Percentiles rank a stretch among this genome's conserved stretches.
Evolutionary conservation across 1,140 invertebrate species (phyloP).

Genomic region (Drosophila erecta): DNA sequence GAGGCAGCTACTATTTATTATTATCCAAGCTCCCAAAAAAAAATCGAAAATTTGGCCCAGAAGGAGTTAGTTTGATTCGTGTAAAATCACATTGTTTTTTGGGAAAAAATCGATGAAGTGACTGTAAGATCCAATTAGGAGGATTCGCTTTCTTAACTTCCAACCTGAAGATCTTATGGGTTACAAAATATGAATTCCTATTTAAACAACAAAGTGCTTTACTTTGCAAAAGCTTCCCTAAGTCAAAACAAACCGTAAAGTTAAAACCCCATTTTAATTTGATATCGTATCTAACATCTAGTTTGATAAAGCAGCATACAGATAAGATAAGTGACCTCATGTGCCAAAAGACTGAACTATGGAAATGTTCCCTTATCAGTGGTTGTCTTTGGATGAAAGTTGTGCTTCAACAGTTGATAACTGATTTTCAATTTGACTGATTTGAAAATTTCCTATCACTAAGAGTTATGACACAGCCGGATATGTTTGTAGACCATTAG

Average conservation of each 20-base stretch:
- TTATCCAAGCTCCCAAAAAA: constrained; percentile 5
- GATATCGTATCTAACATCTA: constrained; percentile 1
- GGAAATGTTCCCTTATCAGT: background rate
- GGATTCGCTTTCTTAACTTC: no score
- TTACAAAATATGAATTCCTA: no score
- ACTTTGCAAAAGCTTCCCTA: no score
- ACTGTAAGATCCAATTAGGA: no score
- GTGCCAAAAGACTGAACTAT: background rate
- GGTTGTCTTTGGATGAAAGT: background rate
- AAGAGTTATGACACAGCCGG: background rate
- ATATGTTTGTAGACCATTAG: background rate
- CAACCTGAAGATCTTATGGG: background rate
- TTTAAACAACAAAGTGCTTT: no score
- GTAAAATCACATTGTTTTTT: no score
- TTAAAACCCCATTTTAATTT: background rate
- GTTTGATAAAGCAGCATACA: no score
- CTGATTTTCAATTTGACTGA: background rate
- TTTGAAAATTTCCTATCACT: background rate
- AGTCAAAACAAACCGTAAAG: background rate
- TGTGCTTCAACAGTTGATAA: background rate
- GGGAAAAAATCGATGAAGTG: no score
- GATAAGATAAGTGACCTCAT: constrained; percentile 23
- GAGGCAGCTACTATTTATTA: constrained; percentile 1
- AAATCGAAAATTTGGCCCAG: background rate
- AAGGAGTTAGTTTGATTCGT: background rate